Conservation (phyloP, 2,113 vertebrate genomes). For the Aptenodytes forsteri region DNA sequence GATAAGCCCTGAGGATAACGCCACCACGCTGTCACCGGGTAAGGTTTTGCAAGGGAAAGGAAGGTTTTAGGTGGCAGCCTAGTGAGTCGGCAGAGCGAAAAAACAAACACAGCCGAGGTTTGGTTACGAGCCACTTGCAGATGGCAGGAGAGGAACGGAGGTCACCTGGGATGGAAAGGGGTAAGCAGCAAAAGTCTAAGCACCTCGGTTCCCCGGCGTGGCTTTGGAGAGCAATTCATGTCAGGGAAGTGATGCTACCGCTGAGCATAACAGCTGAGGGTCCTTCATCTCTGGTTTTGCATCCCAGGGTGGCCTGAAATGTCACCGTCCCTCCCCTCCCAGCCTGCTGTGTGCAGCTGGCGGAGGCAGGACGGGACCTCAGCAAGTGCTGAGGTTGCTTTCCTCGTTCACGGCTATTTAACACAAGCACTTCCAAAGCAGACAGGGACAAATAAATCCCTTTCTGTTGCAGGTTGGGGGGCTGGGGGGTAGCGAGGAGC, state of each 20-base stretch:
- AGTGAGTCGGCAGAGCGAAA: not conserved
- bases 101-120: not conserved
- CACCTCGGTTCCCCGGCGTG: fast-evolving
- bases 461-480: not conserved
- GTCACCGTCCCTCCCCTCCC: not conserved
- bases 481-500: not conserved
- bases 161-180: not conserved
- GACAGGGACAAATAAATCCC: not conserved
- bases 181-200: not conserved
- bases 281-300: not conserved
- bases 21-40: not conserved
- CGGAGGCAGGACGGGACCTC: not conserved
- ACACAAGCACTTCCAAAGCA: not conserved
- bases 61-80: not conserved
- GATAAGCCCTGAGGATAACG: not conserved
- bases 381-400: not conserved
- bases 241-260: fast-evolving
- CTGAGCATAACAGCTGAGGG: not conserved
- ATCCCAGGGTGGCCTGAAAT: not conserved
- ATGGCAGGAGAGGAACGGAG: not conserved
- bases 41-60: not conserved
- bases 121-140: fast-evolving
- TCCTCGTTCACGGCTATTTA: fast-evolving
- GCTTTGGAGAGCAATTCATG: not conserved
- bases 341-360: not conserved